Evolutionary conservation across 2,888 invertebrate genomes (phyloP).

Genomic region (Tinea pellionella): DNA sequence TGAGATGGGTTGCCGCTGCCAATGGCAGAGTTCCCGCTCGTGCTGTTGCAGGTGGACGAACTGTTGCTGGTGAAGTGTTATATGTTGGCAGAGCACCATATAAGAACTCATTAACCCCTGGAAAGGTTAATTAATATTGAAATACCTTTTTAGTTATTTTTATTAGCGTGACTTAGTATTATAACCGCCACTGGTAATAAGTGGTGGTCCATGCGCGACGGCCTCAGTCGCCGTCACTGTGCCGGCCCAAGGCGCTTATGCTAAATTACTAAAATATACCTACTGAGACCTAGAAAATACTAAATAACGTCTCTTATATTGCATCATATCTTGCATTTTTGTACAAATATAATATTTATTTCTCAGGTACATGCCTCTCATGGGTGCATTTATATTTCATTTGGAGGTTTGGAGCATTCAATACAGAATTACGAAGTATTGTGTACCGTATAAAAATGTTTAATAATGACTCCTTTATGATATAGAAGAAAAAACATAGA

Average conservation of each 20-base stretch:
- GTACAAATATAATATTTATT: slow-evolving; percentile 4
- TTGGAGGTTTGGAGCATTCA: slow-evolving; percentile 41
- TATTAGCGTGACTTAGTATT: too few relatives aligned
- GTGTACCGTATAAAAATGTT: slow-evolving; percentile 23
- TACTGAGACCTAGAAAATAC: too few relatives aligned
- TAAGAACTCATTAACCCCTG: slow-evolving; percentile 64
- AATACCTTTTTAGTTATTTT: too few relatives aligned
- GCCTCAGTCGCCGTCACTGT: too few relatives aligned
- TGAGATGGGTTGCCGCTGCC: slow-evolving; percentile 57
- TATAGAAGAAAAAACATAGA: neutral
- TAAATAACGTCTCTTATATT: too few relatives aligned
- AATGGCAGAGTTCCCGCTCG: slow-evolving; percentile 61
- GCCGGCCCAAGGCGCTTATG: too few relatives aligned
- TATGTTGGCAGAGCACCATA: slow-evolving; percentile 65
- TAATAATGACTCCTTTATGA: neutral
- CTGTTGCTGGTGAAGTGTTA: slow-evolving; percentile 54
- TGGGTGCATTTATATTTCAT: slow-evolving; percentile 50
- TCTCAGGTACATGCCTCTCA: slow-evolving; percentile 54
- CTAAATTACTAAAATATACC: too few relatives aligned
- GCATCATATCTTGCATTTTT: neutral
- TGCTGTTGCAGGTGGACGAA: slow-evolving; percentile 65
- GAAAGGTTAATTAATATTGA: slow-evolving; percentile 46
- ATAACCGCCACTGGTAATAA: too few relatives aligned
- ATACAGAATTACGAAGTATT: slow-evolving; percentile 52
- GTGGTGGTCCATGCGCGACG: too few relatives aligned